Evolutionary conservation across 1,140 invertebrate species (phyloP).

Genomic region (Lepidostoma basale): DNA sequence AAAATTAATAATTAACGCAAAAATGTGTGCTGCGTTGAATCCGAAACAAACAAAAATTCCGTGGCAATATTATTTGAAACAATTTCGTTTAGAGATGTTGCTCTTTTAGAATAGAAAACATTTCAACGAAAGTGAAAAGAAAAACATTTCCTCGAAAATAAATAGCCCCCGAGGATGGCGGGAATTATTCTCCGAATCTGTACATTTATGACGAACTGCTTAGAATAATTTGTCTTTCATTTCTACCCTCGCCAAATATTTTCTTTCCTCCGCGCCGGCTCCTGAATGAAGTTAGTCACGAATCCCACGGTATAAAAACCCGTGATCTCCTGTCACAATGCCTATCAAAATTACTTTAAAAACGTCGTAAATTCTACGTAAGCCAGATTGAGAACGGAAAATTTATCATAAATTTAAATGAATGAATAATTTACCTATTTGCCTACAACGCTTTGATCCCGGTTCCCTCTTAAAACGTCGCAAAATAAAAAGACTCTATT

Average conservation of each 20-base stretch:
- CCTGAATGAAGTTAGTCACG: constrained; percentile 14
- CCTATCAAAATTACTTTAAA: constrained; percentile 27
- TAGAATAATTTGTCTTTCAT: neutral
- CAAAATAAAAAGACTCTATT: neutral
- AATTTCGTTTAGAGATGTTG: no score
- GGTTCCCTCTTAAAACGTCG: neutral
- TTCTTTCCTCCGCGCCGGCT: constrained; percentile 3
- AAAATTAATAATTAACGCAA: no score
- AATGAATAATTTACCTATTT: constrained; percentile 29
- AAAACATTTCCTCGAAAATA: no score
- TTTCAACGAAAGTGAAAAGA: no score
- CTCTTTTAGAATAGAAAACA: no score
- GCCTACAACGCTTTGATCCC: constrained; percentile 11
- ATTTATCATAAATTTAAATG: constrained; percentile 29
- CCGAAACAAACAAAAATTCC: no score
- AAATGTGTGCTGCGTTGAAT: no score
- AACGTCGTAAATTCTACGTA: constrained; percentile 25
- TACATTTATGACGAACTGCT: neutral
- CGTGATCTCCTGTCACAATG: constrained; percentile 16
- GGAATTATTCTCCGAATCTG: no score
- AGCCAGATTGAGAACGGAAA: constrained; percentile 23
- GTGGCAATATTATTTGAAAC: no score
- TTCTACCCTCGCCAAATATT: constrained; percentile 11
- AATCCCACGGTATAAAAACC: constrained; percentile 2
- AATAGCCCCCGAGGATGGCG: no score